Evolutionary conservation across 2,888 invertebrate species (phyloP).

Genomic region (Myopa testacea): DNA sequence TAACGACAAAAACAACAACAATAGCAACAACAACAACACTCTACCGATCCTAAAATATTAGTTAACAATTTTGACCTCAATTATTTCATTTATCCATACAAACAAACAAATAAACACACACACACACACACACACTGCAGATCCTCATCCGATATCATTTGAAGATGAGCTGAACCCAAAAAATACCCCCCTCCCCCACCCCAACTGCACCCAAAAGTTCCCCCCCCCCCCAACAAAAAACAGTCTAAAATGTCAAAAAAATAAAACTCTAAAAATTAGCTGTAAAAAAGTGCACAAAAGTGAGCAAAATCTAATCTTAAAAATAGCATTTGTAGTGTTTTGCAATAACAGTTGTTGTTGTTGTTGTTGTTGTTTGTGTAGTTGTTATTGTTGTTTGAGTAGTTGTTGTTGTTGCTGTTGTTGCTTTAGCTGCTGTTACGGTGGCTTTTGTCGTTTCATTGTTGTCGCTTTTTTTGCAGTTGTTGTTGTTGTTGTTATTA

Average conservation of each 20-base stretch:
- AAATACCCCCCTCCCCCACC: too few relatives aligned
- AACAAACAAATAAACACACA: too few relatives aligned
- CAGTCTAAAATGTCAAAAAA: background rate
- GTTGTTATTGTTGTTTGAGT: background rate
- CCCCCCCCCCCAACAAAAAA: background rate
- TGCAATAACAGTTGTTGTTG: conserved; percentile 21
- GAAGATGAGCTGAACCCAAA: too few relatives aligned
- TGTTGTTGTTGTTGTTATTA: conserved; percentile 19
- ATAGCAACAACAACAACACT: conserved; percentile 32
- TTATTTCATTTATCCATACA: too few relatives aligned
- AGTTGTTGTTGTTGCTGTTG: too few relatives aligned
- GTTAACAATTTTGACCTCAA: too few relatives aligned
- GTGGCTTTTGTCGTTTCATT: background rate
- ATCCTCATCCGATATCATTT: too few relatives aligned
- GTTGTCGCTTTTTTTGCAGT: conserved; percentile 14
- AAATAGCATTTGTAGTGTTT: conserved; percentile 54
- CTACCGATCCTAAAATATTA: too few relatives aligned
- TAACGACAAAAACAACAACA: conserved; percentile 9
- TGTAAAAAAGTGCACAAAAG: conserved; percentile 17
- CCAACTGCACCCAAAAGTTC: too few relatives aligned
- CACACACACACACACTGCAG: too few relatives aligned
- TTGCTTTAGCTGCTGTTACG: conserved; percentile 35
- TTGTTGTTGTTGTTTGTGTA: background rate
- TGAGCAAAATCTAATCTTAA: conserved; percentile 51
- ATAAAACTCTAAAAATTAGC: too few relatives aligned